A percentile compares a stretch with the other conserved stretches of the same genome.
Conservation (phyloP, 1,140 invertebrate species). For the Drosophila albomicans region DNA sequence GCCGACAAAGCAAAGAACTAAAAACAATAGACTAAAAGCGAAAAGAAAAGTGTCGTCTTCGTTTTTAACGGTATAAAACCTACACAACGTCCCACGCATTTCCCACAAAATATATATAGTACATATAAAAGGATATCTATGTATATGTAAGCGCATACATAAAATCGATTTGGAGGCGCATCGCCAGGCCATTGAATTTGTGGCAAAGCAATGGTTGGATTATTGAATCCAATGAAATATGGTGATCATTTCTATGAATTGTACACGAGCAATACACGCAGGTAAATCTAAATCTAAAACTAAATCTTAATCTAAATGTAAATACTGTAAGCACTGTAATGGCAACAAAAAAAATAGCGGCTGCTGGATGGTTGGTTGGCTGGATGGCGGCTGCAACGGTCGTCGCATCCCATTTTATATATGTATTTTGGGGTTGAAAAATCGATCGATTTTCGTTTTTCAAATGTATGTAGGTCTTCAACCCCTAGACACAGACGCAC, state of each 20-base stretch:
- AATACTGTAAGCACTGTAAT: slow-evolving; percentile 36
- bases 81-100: slow-evolving; percentile 30
- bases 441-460: slow-evolving; percentile 67
- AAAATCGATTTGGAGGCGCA: slow-evolving; percentile 65
- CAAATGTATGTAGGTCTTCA: slow-evolving; percentile 71
- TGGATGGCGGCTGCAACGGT: slow-evolving; percentile 10
- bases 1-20: background rate
- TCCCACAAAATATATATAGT: slow-evolving; percentile 7
- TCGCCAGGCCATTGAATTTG: slow-evolving; percentile 28
- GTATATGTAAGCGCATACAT: slow-evolving; percentile 46
- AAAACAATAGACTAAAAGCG: background rate
- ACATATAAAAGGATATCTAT: slow-evolving; percentile 31
- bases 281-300: slow-evolving; percentile 44
- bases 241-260: slow-evolving; percentile 84
- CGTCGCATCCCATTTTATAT: slow-evolving; percentile 9
- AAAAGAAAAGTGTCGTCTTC: slow-evolving; percentile 22
- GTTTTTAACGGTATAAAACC: slow-evolving; percentile 39
- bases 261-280: slow-evolving; percentile 80
- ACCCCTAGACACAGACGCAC: slow-evolving; percentile 45
- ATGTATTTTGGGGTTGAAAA: slow-evolving; percentile 62
- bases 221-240: slow-evolving; percentile 83
- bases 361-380: background rate
- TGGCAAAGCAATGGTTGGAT: slow-evolving; percentile 73
- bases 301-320: slow-evolving; percentile 26
- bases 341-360: slow-evolving; percentile 35